Conservation (phyloP, 2,113 vertebrate species). For the Halcyon malimbica region DNA sequence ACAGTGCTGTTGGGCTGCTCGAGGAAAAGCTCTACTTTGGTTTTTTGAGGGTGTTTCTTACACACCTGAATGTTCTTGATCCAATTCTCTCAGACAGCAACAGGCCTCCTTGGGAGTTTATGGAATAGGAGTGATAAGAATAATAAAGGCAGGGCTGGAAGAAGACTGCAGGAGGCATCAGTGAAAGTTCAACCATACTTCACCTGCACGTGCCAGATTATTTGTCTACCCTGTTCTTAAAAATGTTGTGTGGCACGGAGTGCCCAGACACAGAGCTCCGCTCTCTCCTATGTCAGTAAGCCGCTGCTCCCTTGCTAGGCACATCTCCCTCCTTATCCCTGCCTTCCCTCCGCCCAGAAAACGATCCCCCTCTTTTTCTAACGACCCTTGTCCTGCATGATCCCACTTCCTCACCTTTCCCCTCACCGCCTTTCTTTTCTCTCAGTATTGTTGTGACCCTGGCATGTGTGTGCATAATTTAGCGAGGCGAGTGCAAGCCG, state of each 20-base stretch:
- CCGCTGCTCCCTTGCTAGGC: neutral
- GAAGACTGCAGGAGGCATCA: fast-evolving
- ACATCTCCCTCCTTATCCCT: neutral
- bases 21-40: fast-evolving
- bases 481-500: neutral
- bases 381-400: neutral
- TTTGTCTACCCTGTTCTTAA: neutral
- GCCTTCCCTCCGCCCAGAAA: neutral
- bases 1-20: fast-evolving
- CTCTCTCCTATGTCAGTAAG: neutral
- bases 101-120: neutral
- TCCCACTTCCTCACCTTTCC: neutral
- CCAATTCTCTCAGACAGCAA: neutral
- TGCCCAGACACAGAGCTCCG: fast-evolving
- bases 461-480: neutral
- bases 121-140: neutral
- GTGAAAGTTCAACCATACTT: neutral
- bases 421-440: neutral
- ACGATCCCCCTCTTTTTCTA: neutral
- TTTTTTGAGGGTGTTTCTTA: neutral
- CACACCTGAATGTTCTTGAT: neutral
- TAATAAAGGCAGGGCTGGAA: neutral
- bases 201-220: fast-evolving
- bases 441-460: neutral
- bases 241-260: fast-evolving